Conservation (phyloP, 2,797 vertebrate species). For the Falco berigora region DNA sequence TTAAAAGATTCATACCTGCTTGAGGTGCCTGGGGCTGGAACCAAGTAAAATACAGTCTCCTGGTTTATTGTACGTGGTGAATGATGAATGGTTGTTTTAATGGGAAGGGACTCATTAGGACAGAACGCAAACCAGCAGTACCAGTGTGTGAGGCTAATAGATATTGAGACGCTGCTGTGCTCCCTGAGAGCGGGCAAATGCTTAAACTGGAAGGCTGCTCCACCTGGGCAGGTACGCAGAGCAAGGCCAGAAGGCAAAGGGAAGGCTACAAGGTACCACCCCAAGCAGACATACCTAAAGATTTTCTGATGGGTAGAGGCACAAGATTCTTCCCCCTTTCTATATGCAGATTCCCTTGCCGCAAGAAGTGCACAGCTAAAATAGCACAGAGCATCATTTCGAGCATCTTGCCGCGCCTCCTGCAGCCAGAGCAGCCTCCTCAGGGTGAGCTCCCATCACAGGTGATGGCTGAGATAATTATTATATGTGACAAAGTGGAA, state of each 20-base stretch:
- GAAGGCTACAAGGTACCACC: neutral
- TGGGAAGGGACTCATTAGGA: neutral
- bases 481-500: conserved; percentile 15
- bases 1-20: conserved; percentile 48
- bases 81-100: conserved; percentile 29
- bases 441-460: neutral
- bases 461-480: neutral
- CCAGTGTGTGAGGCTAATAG: neutral
- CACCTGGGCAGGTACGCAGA: neutral
- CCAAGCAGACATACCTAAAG: neutral
- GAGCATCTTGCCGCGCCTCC: neutral
- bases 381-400: neutral
- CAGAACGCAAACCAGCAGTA: neutral
- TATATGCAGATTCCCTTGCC: fast-evolving
- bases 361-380: neutral
- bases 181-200: neutral
- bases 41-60: neutral
- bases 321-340: neutral
- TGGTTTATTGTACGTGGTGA: neutral
- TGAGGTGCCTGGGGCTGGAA: conserved; percentile 18
- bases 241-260: neutral
- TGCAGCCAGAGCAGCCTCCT: neutral
- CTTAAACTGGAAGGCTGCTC: neutral
- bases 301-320: neutral
- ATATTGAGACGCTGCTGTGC: neutral